Conservation (phyloP, 2,888 invertebrate genomes). For the Eupsilia transversa region DNA sequence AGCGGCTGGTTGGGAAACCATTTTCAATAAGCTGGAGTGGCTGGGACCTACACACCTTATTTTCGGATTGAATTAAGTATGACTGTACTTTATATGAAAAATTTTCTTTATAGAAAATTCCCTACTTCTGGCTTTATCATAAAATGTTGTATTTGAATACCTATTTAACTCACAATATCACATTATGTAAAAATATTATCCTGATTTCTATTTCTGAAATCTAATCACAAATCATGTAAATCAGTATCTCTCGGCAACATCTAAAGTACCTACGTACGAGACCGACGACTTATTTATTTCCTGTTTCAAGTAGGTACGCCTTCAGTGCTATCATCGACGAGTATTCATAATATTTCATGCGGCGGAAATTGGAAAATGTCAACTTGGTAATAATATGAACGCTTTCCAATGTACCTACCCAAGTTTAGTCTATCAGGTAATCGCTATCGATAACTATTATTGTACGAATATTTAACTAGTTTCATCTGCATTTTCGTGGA, state of each 20-base stretch:
- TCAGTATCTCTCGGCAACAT: slow-evolving; percentile 3
- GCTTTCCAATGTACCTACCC: slow-evolving; percentile 34
- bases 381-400: slow-evolving; percentile 52
- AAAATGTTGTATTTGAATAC: slow-evolving; percentile 2
- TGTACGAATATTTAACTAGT: slow-evolving; percentile 9
- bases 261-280: slow-evolving; percentile 39
- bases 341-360: slow-evolving; percentile 64
- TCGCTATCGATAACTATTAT: slow-evolving; percentile 29
- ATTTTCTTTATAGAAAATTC: background rate
- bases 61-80: background rate
- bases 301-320: slow-evolving; percentile 54
- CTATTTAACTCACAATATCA: background rate
- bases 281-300: slow-evolving; percentile 63
- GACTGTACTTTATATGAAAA: background rate
- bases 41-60: background rate
- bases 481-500: background rate
- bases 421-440: slow-evolving; percentile 30
- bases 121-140: background rate
- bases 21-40: slow-evolving; percentile 2
- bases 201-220: slow-evolving; percentile 2
- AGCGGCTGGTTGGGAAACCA: slow-evolving; percentile 3
- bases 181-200: slow-evolving; percentile 7
- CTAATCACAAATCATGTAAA: slow-evolving; percentile 24
- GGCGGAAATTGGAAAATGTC: slow-evolving; percentile 67
- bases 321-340: slow-evolving; percentile 50